Conservation (phyloP, 1,140 invertebrate species). For the Frieseomelitta varia region DNA sequence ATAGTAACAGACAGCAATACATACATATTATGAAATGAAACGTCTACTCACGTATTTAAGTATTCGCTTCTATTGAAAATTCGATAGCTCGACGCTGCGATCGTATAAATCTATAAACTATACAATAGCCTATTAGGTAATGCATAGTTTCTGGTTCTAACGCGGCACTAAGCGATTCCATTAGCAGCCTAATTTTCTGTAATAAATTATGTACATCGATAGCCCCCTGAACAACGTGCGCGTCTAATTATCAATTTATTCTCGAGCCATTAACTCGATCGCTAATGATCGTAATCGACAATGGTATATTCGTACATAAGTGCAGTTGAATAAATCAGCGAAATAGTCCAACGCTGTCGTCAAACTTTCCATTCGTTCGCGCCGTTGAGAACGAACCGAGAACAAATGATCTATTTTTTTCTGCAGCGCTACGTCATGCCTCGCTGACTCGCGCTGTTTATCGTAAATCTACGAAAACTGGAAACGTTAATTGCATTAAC, state of each 20-base stretch:
- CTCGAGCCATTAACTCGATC: slow-evolving; percentile 47
- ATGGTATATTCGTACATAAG: not conserved
- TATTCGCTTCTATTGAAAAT: not conserved
- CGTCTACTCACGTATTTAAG: not conserved
- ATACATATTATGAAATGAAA: no score
- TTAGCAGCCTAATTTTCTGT: slow-evolving; percentile 43
- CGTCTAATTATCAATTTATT: slow-evolving; percentile 53
- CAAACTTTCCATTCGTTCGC: not conserved
- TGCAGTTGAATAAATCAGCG: not conserved
- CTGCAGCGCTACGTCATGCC: not conserved
- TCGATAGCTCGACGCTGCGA: no score
- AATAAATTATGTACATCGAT: slow-evolving; percentile 45
- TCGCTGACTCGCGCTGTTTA: not conserved
- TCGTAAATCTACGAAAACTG: not conserved
- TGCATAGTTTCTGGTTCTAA: slow-evolving; percentile 21
- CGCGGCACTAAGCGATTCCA: slow-evolving; percentile 31
- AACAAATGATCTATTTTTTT: not conserved
- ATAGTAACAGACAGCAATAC: not conserved
- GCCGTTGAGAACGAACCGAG: not conserved
- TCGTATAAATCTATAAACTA: not conserved
- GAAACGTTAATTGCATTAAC: not conserved
- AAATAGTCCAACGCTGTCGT: slow-evolving; percentile 6
- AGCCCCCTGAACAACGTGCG: slow-evolving; percentile 22
- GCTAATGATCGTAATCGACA: slow-evolving; percentile 34
- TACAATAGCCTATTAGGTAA: not conserved